Evolutionary conservation across 2,797 vertebrate genomes (phyloP).

Genomic region (Gallinago nigripennis): DNA sequence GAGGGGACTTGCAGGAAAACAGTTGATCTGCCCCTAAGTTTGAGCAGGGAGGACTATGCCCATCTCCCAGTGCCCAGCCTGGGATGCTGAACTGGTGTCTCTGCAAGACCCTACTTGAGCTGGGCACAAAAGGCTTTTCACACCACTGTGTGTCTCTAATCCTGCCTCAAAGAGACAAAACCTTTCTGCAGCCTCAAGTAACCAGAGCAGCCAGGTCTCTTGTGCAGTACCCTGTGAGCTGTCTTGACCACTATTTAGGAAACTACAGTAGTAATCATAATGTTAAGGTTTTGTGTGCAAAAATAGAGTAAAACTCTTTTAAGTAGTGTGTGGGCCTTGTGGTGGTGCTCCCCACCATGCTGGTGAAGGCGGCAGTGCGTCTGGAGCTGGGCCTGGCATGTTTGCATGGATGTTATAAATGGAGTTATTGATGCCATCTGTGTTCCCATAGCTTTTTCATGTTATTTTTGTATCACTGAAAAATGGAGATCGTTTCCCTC

Average conservation of each 20-base stretch:
- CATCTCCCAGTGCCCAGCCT: not conserved
- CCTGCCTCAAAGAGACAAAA: not conserved
- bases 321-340: not conserved
- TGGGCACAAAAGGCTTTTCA: not conserved
- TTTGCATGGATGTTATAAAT: not conserved
- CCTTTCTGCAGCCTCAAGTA: not conserved
- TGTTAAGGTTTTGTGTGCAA: not conserved
- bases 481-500: not conserved
- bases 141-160: not conserved
- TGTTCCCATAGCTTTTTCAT: not conserved
- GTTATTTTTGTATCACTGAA: not conserved
- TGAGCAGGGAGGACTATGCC: accelerated
- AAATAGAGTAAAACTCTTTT: not conserved
- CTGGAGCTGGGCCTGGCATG: not conserved
- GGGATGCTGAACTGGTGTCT: too few species aligned
- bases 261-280: not conserved
- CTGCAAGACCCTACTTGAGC: not conserved
- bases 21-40: not conserved
- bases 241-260: not conserved
- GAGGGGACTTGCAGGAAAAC: not conserved
- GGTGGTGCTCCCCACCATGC: not conserved
- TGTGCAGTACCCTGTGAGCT: not conserved
- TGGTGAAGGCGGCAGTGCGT: not conserved
- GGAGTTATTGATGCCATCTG: not conserved
- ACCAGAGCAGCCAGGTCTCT: accelerated